Base-by-base conservation (phyloP, 2,888 invertebrate species). In the Abrostola triplasia region DNA sequence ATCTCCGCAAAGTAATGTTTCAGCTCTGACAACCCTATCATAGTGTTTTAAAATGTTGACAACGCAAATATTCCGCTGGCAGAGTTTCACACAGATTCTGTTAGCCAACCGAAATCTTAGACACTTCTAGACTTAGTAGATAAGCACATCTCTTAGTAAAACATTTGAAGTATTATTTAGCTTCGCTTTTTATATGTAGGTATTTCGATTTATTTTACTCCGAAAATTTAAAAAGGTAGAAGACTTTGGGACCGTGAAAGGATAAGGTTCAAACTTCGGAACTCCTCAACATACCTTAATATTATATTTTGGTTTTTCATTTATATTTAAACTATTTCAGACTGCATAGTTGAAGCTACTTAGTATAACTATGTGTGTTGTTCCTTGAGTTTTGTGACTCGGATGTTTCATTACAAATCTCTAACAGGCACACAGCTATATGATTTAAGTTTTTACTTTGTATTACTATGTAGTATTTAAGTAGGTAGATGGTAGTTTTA, bases 11-110 rank as follows among this genome's bases (percentile, higher is more conserved):
- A 44, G 48, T 59, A 41, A 52, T 44, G 36, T 44, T 59, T 68
- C 57, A 10, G 8, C 7, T 35, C 68, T 65, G 67, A 42, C 73
- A 69, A 51, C 54, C 67, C 50, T 47, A 47, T 44, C n/a, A 48
- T 44, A 54, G 75, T 61, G 70, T 74, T 55, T 36, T 9, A 70
- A 68, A 42, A 74, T 61, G 75, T 74, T 69, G 75, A 74, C 63
- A 75, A 59, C 44, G 70, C 70, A 70, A 75, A 70, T 59, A 70
- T 69, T 52, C 42, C 47, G 62, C 54, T 74, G 57, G 47, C 75
- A 62, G 12, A 42, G 53, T 57, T 50, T 41, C 35, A 48, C 55
- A 40, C 44, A 53, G 36, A 47, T 47, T 47, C 9, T 47, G 44
- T 47, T 47, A 13, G 44, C 44, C 13, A 47, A 47, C 44, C 44